phyloP scores from a whole-genome alignment of 2,113 vertebrate species.

The Protobothrops flavoviridis region DNA sequence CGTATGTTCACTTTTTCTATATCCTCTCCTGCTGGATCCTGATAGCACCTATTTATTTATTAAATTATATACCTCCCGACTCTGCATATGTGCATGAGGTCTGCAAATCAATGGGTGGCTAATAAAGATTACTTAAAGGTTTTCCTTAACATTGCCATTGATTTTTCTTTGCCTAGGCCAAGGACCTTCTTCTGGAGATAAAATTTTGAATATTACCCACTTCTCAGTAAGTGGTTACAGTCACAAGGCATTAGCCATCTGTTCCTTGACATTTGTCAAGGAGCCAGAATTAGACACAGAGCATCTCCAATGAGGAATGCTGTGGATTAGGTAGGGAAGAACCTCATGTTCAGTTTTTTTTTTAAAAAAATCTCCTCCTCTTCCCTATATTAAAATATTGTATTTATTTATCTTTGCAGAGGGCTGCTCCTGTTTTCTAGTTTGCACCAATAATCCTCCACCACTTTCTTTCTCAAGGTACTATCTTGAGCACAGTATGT shows the following conservation, averaged over 20 bases:
- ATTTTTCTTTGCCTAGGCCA: background rate
- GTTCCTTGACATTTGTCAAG: conserved; percentile 13
- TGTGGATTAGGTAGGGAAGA: background rate
- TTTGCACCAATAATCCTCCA: background rate
- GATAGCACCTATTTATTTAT: background rate
- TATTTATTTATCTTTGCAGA: background rate
- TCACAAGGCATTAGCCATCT: background rate
- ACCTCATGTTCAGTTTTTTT: background rate
- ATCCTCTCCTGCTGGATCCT: background rate
- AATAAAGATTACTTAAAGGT: too few relatives aligned
- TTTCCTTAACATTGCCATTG: background rate
- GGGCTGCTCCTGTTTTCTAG: background rate
- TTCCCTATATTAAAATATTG: conserved; percentile 12
- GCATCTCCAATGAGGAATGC: background rate
- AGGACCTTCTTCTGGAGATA: background rate
- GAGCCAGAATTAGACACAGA: background rate
- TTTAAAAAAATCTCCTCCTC: background rate
- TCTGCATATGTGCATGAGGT: too few relatives aligned
- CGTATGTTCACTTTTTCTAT: background rate
- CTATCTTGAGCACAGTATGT: background rate
- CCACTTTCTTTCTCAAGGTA: background rate
- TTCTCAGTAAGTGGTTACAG: background rate
- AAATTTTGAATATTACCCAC: background rate
- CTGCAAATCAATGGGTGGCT: background rate
- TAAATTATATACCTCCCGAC: too few relatives aligned